Evolutionary conservation across 2,888 invertebrate genomes (phyloP).

Genomic region (Eristalinus aeneus): DNA sequence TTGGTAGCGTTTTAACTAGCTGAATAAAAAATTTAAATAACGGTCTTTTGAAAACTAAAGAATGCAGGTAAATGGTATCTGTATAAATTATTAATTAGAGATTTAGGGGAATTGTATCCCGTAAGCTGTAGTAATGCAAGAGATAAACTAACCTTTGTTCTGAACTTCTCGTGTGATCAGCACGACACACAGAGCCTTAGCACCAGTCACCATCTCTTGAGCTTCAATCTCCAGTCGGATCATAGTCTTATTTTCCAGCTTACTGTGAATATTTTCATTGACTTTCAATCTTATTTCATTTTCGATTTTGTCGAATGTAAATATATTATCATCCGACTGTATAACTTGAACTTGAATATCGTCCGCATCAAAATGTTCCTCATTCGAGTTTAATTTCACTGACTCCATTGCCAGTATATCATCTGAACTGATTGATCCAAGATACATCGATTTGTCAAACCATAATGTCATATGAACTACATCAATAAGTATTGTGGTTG

Average conservation of each 20-base stretch:
- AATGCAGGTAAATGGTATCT: too few species aligned
- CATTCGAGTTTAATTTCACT: constrained; percentile 7
- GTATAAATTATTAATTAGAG: too few species aligned
- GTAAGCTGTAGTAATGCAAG: too few species aligned
- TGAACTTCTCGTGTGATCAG: not conserved
- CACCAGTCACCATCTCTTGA: not conserved
- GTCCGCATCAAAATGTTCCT: not conserved
- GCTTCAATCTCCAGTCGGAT: constrained; percentile 28
- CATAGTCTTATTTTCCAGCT: not conserved
- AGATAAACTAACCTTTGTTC: not conserved
- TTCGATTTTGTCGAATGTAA: not conserved
- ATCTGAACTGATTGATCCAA: constrained; percentile 11
- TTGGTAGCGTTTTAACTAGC: too few species aligned
- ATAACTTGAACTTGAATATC: constrained; percentile 21
- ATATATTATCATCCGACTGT: not conserved
- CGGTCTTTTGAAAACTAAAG: too few species aligned
- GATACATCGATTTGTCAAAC: constrained; percentile 19
- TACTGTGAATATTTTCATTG: not conserved
- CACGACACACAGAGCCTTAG: not conserved
- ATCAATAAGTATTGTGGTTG: constrained; percentile 23
- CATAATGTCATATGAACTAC: not conserved
- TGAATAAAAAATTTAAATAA: too few species aligned
- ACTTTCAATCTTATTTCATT: constrained; percentile 10
- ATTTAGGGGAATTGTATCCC: too few species aligned
- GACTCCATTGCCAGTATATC: constrained; percentile 2